A percentile compares a stretch with the other conserved stretches of the same genome.
Evolutionary conservation across 2,888 invertebrate genomes (phyloP).

Genomic region (Capitulum mitella): DNA sequence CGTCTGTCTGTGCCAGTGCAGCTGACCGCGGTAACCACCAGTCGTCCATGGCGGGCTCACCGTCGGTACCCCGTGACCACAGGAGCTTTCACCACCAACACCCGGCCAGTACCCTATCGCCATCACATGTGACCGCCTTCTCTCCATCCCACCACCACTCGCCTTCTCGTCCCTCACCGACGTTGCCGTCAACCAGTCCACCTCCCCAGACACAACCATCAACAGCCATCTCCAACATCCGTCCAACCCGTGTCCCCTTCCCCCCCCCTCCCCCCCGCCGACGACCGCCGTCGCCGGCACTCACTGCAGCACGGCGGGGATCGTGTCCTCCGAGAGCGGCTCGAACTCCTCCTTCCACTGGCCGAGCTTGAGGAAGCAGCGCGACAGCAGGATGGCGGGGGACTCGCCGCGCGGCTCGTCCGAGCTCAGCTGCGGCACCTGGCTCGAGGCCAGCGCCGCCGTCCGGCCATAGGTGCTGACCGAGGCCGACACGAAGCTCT

Average conservation of each 20-base stretch:
- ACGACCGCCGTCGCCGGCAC: conserved; percentile 38
- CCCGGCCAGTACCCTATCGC: too few species aligned
- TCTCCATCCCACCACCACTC: too few species aligned
- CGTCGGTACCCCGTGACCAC: too few species aligned
- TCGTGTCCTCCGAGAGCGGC: conserved; percentile 47
- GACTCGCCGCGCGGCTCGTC: conserved; percentile 20
- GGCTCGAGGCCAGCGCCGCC: conserved; percentile 1
- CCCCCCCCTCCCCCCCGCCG: background rate
- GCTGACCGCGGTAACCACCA: too few species aligned
- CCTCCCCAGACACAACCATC: too few species aligned
- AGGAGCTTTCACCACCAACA: too few species aligned
- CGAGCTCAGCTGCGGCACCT: conserved; percentile 25
- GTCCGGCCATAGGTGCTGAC: conserved; percentile 5
- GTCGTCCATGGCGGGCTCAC: too few species aligned
- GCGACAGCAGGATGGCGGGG: conserved; percentile 42
- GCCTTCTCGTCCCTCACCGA: too few species aligned
- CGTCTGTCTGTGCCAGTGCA: background rate
- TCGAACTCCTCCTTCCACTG: conserved; percentile 62
- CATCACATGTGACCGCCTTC: too few species aligned
- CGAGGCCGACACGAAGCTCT: conserved; percentile 9
- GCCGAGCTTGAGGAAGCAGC: conserved; percentile 89
- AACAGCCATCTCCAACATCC: too few species aligned
- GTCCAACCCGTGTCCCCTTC: too few species aligned
- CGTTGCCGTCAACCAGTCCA: too few species aligned
- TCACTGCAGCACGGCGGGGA: conserved; percentile 59